phyloP scores from a whole-genome alignment of 2,797 vertebrate species.

The Jordanella pulchra region DNA sequence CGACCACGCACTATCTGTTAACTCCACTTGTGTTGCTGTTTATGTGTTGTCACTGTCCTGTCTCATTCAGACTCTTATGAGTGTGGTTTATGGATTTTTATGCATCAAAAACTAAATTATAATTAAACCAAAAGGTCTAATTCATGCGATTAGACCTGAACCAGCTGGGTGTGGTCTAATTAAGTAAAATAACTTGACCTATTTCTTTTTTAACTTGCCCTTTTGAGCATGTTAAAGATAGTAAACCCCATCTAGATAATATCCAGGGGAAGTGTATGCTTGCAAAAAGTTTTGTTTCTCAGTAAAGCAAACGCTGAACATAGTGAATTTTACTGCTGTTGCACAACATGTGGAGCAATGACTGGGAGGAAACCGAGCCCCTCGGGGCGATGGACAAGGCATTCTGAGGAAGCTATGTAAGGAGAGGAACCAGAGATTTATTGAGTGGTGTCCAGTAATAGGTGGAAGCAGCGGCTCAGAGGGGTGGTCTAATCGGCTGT shows the following conservation, averaged over 20 bases:
- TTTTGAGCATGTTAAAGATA: conserved; percentile 24
- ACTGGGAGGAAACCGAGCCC: conserved; percentile 25
- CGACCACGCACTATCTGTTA: neutral
- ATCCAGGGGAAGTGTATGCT: conserved; percentile 35
- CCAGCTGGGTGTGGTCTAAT: neutral
- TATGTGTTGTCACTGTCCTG: neutral
- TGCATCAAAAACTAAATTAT: neutral
- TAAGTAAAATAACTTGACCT: neutral
- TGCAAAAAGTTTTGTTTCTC: conserved; percentile 23
- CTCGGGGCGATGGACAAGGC: conserved; percentile 19
- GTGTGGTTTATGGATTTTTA: neutral
- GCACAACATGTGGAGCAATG: conserved; percentile 47
- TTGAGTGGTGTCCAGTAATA: conserved; percentile 13
- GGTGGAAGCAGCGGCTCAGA: conserved; percentile 13
- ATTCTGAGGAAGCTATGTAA: conserved; percentile 4
- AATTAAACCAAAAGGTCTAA: neutral
- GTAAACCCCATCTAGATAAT: conserved; percentile 7
- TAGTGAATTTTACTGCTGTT: conserved; percentile 49
- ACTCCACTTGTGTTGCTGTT: neutral
- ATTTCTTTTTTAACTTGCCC: neutral
- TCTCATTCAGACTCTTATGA: neutral
- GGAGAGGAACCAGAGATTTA: conserved; percentile 11
- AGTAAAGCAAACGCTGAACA: conserved; percentile 18
- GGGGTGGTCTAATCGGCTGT: conserved; percentile 9
- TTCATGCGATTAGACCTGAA: neutral